Base-by-base conservation (phyloP, 2,797 vertebrate genomes). In the Rhynchotus rufescens region DNA sequence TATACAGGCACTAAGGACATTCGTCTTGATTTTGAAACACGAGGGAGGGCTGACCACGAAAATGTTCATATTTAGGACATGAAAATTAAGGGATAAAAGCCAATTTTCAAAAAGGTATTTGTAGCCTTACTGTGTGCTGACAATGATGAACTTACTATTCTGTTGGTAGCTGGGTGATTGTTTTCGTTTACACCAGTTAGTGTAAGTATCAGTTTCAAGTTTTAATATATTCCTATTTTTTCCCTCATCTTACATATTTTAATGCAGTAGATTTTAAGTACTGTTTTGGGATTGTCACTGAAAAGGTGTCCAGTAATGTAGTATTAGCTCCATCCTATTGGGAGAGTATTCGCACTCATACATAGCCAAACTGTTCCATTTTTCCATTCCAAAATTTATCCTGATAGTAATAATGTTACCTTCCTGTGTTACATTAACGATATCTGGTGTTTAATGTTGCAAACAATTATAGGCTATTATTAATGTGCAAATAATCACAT, bases 341-440 rank as follows among this genome's bases (percentile, higher is more conserved):
- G 36, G 64, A 89, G 10, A 67, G 79, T 74, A 86, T 89, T 86
- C 57, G 61, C 36, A 86, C 67, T 87, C 68, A 87, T 78, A 90
- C 74, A 69, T n/a, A 87, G 75, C 75, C 25, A 89, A 52, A 67
- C 52, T 89, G 90, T 47, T 81, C 62, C 20, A 74, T 84, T 79
- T 95, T 90, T 83, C 67, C 84, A 81, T 86, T 89, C 89, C 71
- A 28, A 54, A 88, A 51, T 75, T 94, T 71, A 86, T 38, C 5
- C 8, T 26, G 42, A 49, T 81, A 87, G 28, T 86, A 91, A 86
- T 93, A 80, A 65, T 23, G 77, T 79, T 94, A 81, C 77, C 79
- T 94, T 76, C 71, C 75, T 88, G n/a, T 79, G 64, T 81, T 86
- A 76, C 45, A 65, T 52, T 88, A 87, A 88, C 47, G 8, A 4